These are phyloP conservation scores for Drosophila macrospina DNA, from an alignment of 2,888 invertebrate species.

Conservation along the genomic window DNA sequence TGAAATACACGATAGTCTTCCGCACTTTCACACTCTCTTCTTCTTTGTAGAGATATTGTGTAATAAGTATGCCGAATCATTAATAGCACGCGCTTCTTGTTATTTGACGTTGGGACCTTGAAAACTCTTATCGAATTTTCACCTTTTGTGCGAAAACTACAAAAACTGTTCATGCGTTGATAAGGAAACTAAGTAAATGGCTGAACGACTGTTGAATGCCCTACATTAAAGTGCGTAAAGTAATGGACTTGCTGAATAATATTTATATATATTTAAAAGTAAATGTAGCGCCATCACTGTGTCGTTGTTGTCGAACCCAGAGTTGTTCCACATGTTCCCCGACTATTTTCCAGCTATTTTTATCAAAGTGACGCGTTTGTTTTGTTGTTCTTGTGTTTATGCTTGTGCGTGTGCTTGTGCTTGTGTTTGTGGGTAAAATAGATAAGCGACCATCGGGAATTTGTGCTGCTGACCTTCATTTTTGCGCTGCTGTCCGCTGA, in stretches of 20 bases:
- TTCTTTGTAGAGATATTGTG: conserved; percentile 36
- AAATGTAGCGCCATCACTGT: not conserved
- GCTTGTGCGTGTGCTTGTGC: not conserved
- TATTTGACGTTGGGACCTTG: conserved; percentile 65
- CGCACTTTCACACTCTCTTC: not conserved
- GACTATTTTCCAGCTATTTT: conserved; percentile 48
- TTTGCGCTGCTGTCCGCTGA: conserved; percentile 58
- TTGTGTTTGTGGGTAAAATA: conserved; percentile 48
- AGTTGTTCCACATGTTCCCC: conserved; percentile 6
- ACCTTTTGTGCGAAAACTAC: conserved; percentile 80
- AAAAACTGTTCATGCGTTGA: conserved; percentile 32
- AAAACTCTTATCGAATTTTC: conserved; percentile 82
- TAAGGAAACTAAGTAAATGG: conserved; percentile 26
- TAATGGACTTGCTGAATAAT: not conserved
- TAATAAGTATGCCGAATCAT: conserved; percentile 35
- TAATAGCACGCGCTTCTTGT: conserved; percentile 52
- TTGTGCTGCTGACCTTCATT: conserved; percentile 83
- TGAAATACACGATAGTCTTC: conserved; percentile 1
- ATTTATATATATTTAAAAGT: not conserved
- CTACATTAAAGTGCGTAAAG: conserved; percentile 8
- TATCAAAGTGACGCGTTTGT: conserved; percentile 60
- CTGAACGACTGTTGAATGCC: conserved; percentile 13
- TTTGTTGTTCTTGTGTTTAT: conserved; percentile 10
- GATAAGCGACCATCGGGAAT: conserved; percentile 73
- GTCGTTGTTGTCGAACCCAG: not conserved